Evolutionary conservation across 64 coral and sea anemone genomes (phyloP).

Genomic region (Trachythela sp.): DNA sequence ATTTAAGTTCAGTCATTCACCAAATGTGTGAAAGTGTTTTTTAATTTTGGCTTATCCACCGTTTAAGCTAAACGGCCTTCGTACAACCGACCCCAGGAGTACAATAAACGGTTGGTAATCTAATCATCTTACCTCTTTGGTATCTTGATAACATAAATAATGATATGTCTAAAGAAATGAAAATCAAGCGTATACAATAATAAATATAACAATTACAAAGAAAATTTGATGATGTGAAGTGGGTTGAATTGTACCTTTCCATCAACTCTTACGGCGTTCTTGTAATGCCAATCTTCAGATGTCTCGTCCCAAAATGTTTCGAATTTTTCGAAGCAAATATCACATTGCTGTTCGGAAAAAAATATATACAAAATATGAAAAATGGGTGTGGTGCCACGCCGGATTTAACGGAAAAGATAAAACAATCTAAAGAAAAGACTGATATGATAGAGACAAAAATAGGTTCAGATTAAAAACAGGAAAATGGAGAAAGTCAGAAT

Average conservation of each 20-base stretch:
- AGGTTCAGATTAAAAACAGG: too few relatives aligned
- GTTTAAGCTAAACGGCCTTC: too few relatives aligned
- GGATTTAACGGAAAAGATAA: too few relatives aligned
- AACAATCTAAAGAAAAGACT: too few relatives aligned
- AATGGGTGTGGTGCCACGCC: neutral
- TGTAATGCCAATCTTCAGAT: slow-evolving; percentile 22
- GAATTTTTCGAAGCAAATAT: slow-evolving; percentile 26
- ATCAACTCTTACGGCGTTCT: slow-evolving; percentile 1
- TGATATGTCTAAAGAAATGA: neutral
- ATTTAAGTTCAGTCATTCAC: too few relatives aligned
- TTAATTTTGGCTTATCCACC: too few relatives aligned
- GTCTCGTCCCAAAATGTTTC: slow-evolving; percentile 5
- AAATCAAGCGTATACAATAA: neutral
- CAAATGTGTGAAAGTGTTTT: too few relatives aligned
- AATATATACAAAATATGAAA: neutral
- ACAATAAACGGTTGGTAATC: too few relatives aligned
- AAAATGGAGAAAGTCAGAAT: too few relatives aligned
- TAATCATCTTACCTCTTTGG: neutral
- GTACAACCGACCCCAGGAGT: too few relatives aligned
- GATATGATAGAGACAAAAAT: too few relatives aligned
- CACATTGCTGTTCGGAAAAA: neutral
- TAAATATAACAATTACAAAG: neutral
- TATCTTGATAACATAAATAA: slow-evolving; percentile 23
- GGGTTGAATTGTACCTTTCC: neutral
- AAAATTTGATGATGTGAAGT: neutral